These are phyloP conservation scores for Phymorhynchus buccinoides DNA, from an alignment of 1,140 invertebrate genomes.

Conservation along the genomic window DNA sequence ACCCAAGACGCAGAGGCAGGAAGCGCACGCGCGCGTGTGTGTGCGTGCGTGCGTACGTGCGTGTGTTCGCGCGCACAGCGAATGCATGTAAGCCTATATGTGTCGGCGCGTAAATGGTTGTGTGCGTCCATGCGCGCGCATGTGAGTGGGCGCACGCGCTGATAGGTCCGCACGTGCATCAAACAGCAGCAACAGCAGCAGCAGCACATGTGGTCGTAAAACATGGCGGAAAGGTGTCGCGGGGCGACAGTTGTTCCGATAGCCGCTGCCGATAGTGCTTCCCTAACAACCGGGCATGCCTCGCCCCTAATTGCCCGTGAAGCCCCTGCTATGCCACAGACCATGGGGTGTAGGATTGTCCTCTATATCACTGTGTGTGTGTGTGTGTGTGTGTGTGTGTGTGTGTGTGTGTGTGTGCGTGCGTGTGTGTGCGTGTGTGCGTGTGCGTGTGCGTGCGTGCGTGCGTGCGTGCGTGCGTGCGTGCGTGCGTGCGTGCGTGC, in stretches of 20 bases:
- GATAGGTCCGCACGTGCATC: background rate
- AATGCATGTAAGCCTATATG: background rate
- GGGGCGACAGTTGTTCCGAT: background rate
- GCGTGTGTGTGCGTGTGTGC: no score
- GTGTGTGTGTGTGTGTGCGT: background rate
- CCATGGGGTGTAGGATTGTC: background rate
- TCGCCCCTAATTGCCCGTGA: background rate
- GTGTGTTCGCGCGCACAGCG: background rate
- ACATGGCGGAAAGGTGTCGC: background rate
- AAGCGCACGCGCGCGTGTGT: background rate
- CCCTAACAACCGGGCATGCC: background rate
- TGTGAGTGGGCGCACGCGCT: background rate
- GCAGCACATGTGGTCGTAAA: background rate
- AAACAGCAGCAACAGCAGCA: no score
- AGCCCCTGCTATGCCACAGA: background rate
- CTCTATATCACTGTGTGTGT: background rate
- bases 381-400: conserved; percentile 6
- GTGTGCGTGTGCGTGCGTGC: no score
- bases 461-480: no score
- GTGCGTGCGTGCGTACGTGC: background rate
- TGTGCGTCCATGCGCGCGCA: background rate
- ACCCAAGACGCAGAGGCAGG: no score
- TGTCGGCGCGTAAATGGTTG: background rate
- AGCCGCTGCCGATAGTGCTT: background rate
- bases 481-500: no score